Conservation (phyloP, 2,113 vertebrate species). For the Plecturocebus donacophilus region DNA sequence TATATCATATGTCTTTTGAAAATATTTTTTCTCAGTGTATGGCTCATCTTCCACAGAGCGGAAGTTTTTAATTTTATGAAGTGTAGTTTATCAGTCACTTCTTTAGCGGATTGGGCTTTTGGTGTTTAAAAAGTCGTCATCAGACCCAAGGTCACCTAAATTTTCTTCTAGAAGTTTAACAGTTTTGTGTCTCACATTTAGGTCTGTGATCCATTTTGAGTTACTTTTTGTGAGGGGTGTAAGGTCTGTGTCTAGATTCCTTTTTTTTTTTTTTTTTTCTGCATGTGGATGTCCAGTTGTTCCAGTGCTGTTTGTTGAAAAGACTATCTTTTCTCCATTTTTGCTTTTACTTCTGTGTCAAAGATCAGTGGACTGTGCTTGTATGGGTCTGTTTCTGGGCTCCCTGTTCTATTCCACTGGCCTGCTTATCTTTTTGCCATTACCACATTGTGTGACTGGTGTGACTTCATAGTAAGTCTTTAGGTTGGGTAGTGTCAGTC, state of each 20-base stretch:
- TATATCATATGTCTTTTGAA: not conserved
- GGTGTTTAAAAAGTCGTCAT: not conserved
- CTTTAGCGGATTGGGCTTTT: not conserved
- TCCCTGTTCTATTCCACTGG: not conserved
- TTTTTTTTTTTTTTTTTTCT: not conserved
- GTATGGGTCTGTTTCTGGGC: not conserved
- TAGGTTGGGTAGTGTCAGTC: not conserved
- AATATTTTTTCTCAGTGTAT: not conserved
- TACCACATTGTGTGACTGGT: not conserved
- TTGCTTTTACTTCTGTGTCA: not conserved
- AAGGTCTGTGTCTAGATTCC: not conserved
- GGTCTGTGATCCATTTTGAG: not conserved
- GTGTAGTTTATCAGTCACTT: not conserved
- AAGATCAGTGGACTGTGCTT: not conserved
- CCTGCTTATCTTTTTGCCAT: not conserved
- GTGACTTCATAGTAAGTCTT: no score
- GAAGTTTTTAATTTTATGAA: not conserved
- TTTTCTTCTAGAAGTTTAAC: not conserved
- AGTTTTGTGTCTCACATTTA: not conserved
- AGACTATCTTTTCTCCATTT: not conserved
- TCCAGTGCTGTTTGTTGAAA: not conserved
- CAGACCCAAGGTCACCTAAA: not conserved
- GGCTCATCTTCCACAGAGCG: not conserved
- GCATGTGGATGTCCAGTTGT: fast-evolving
- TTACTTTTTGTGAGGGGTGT: not conserved